Percentiles rank a stretch among this genome's conserved stretches.
phyloP scores from a whole-genome alignment of 2,113 vertebrate genomes.

The Nothocercus julius region DNA sequence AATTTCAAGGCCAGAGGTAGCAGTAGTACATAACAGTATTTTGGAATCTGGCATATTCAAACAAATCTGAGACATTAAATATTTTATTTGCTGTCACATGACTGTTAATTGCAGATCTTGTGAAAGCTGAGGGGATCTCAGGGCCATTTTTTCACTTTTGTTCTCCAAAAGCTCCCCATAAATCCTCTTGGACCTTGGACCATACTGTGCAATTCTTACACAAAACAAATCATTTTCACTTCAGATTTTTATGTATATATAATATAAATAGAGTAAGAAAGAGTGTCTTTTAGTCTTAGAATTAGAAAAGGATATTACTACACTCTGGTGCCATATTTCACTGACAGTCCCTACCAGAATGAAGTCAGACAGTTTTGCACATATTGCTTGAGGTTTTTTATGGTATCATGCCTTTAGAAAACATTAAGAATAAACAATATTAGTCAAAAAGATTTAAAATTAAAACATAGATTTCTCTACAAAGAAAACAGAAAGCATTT shows the following conservation, averaged over 20 bases:
- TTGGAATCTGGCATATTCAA: background rate
- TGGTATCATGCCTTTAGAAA: background rate
- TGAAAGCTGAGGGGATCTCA: background rate
- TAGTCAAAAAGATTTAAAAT: background rate
- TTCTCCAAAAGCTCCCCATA: background rate
- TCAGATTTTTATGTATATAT: background rate
- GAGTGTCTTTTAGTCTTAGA: background rate
- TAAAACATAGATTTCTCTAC: background rate
- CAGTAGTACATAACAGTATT: background rate
- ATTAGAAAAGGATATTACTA: background rate
- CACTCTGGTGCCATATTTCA: background rate
- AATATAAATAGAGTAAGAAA: background rate
- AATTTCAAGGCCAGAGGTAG: background rate
- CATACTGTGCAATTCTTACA: accelerated
- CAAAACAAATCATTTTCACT: background rate
- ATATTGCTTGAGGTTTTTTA: background rate
- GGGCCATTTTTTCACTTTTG: background rate
- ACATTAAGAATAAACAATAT: background rate
- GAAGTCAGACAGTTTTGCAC: background rate
- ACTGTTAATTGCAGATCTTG: background rate
- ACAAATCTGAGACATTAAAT: background rate
- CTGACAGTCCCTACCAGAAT: background rate
- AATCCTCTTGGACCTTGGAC: background rate
- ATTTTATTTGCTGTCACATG: background rate
- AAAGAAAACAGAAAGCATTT: background rate